phyloP scores from a whole-genome alignment of 2,797 vertebrate genomes.

The Glossophaga mutica region DNA sequence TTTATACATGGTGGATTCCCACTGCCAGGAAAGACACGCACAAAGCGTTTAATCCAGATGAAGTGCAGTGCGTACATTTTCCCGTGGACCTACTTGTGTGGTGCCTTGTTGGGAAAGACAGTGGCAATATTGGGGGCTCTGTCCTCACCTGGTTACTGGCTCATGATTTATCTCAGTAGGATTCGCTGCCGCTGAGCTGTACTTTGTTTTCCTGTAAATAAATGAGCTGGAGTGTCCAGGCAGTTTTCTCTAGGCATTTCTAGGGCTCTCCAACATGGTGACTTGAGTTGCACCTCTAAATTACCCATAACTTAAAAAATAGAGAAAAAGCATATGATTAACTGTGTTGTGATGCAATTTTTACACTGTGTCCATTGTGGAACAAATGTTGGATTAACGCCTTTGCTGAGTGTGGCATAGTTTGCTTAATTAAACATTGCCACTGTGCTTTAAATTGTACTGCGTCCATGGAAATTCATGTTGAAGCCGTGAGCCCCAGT shows the following conservation, averaged over 20 bases:
- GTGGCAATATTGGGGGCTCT: fast-evolving
- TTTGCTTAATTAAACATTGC: neutral
- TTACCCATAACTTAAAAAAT: neutral
- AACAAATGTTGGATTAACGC: neutral
- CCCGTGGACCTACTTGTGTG: neutral
- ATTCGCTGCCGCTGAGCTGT: neutral
- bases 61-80: neutral
- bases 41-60: too few relatives aligned
- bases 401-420: neutral
- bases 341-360: neutral
- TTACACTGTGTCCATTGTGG: neutral
- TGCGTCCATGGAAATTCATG: neutral
- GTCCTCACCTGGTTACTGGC: fast-evolving
- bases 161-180: too few relatives aligned
- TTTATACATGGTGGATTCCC: neutral
- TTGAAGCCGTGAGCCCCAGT: neutral
- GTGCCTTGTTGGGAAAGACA: neutral
- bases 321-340: neutral
- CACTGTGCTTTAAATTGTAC: neutral
- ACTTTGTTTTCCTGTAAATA: neutral
- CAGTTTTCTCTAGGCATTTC: neutral
- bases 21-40: neutral
- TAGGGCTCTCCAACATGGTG: neutral
- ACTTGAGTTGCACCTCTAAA: neutral
- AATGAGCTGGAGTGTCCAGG: neutral